Percentiles rank a stretch among this genome's conserved stretches.
These are phyloP conservation scores for Origma solitaria DNA, from an alignment of 2,113 vertebrate species.

Conservation along the genomic window DNA sequence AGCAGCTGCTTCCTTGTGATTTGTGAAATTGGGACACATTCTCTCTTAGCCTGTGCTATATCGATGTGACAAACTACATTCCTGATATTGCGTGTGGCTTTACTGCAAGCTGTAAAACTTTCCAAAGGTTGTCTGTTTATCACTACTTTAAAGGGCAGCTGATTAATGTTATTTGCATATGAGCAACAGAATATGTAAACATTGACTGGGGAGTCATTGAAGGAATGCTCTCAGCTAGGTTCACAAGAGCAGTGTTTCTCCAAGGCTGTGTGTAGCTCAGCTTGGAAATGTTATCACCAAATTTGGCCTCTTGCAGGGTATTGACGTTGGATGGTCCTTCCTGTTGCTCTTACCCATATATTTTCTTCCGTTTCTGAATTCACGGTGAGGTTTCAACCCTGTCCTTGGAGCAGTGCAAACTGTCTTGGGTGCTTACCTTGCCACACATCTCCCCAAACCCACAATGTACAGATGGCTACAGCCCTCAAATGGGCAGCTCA, in stretches of 20 bases:
- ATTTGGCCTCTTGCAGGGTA: not conserved
- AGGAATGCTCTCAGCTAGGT: not conserved
- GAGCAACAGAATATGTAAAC: not conserved
- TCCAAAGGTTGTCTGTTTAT: not conserved
- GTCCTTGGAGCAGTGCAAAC: not conserved
- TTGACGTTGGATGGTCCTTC: not conserved
- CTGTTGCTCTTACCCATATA: not conserved
- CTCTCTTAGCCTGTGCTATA: not conserved
- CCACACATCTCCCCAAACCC: not conserved
- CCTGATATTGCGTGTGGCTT: not conserved
- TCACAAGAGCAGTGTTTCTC: not conserved
- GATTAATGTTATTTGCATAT: constrained; percentile 34
- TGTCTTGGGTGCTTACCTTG: not conserved
- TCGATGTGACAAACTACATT: not conserved
- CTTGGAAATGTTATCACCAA: not conserved
- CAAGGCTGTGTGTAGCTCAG: not conserved
- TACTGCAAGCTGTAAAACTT: not conserved
- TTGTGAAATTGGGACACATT: not conserved
- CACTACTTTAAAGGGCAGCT: not conserved
- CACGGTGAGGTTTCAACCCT: not conserved
- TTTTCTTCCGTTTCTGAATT: not conserved
- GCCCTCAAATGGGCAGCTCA: not conserved
- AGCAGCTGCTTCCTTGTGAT: not conserved
- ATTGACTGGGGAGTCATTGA: not conserved
- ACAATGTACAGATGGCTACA: not conserved